Evolutionary conservation across 2,113 vertebrate species (phyloP).

Genomic region (Pelusios castaneus): DNA sequence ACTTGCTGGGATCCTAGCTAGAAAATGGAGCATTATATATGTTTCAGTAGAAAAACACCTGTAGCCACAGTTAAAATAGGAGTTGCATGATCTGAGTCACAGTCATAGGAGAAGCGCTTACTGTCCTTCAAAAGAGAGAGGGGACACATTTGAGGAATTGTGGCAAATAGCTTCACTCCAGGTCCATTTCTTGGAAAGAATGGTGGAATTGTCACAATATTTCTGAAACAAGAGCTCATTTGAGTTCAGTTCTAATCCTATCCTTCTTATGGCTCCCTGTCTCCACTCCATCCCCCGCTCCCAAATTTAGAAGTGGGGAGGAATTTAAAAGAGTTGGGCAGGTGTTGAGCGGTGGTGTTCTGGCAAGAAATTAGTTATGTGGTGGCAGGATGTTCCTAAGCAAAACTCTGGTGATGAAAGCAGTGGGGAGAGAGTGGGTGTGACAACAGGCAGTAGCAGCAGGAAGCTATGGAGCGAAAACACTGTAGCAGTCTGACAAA

Average conservation of each 20-base stretch:
- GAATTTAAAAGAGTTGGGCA: background rate
- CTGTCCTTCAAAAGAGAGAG: background rate
- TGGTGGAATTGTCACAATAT: background rate
- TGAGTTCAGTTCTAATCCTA: accelerated
- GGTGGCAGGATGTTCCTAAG: background rate
- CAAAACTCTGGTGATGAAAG: background rate
- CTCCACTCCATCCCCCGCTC: background rate
- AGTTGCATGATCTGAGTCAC: accelerated
- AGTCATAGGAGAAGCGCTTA: accelerated
- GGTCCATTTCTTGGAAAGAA: accelerated
- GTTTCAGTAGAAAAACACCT: accelerated
- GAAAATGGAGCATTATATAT: accelerated
- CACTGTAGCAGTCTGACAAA: accelerated
- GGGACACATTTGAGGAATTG: background rate
- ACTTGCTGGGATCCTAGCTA: accelerated
- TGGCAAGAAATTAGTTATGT: background rate
- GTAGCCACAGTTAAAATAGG: accelerated
- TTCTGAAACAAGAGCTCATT: background rate
- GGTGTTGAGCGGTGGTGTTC: background rate
- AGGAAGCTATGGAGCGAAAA: accelerated
- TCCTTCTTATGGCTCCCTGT: accelerated
- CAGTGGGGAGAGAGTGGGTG: background rate
- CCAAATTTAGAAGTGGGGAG: background rate
- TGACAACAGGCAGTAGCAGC: accelerated
- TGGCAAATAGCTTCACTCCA: accelerated